Percentiles rank a stretch among this genome's conserved stretches.
phyloP scores from a whole-genome alignment of 2,113 vertebrate species.

The Scomber colias region DNA sequence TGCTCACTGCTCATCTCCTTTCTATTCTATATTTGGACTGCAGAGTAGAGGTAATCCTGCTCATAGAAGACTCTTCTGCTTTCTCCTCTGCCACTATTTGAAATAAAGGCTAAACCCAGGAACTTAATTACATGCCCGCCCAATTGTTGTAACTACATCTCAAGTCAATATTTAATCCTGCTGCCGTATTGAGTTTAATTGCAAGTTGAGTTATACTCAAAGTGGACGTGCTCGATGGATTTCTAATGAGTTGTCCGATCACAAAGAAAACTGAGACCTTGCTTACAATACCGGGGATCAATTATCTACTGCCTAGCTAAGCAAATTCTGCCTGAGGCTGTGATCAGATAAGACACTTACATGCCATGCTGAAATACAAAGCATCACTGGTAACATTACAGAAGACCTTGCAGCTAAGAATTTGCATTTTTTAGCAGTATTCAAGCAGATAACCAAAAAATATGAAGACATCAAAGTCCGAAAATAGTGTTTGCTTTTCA shows the following conservation, averaged over 20 bases:
- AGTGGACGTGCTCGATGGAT: constrained; percentile 13
- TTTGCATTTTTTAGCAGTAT: no score
- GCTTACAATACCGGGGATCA: neutral
- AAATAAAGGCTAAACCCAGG: constrained; percentile 8
- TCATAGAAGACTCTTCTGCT: constrained; percentile 1
- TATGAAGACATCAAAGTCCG: no score
- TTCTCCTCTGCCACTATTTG: constrained; percentile 22
- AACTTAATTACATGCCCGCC: constrained; percentile 7
- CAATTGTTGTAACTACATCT: constrained; percentile 9
- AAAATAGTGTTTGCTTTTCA: no score
- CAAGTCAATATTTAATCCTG: constrained; percentile 24
- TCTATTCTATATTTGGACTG: constrained; percentile 5
- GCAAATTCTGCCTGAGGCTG: constrained; percentile 2
- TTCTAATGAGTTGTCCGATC: constrained; percentile 25
- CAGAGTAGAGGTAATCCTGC: neutral
- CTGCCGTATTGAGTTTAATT: neutral
- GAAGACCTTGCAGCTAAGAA: no score
- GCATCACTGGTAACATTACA: neutral
- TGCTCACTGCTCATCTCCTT: constrained; percentile 32
- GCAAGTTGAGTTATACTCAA: constrained; percentile 1
- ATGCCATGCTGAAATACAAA: neutral
- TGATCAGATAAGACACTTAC: neutral
- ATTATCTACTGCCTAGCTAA: constrained; percentile 24
- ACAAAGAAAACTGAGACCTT: constrained; percentile 3
- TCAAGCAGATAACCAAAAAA: no score